Evolutionary conservation across 2,797 vertebrate genomes (phyloP).

Genomic region (Meriones psammophilus): DNA sequence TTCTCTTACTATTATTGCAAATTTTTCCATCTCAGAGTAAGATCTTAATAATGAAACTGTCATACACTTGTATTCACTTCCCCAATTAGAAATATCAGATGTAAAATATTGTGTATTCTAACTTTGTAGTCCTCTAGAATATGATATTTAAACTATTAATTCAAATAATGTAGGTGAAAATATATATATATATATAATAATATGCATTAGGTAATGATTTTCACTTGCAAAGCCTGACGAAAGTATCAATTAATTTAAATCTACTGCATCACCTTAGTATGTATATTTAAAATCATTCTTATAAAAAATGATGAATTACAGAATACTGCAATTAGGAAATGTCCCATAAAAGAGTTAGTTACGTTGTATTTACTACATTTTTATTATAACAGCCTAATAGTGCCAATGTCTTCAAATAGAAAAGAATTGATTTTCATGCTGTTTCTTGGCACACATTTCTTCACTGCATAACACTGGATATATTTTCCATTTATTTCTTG

Average conservation of each 20-base stretch:
- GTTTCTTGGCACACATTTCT: constrained; percentile 39
- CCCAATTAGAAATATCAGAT: background rate
- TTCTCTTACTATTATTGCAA: background rate
- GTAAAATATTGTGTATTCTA: constrained; percentile 24
- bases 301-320: constrained; percentile 52
- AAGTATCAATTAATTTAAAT: constrained; percentile 16
- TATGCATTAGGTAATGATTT: background rate
- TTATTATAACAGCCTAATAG: constrained; percentile 9
- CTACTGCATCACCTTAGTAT: background rate
- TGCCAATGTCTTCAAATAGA: constrained; percentile 1
- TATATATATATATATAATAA: constrained; percentile 10
- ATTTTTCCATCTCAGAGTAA: constrained; percentile 17
- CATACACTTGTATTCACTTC: constrained; percentile 26
- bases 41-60: background rate
- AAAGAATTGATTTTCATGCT: constrained; percentile 3
- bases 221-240: constrained; percentile 55
- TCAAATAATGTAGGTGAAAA: constrained; percentile 47
- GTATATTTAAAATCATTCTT: constrained; percentile 30
- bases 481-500: constrained; percentile 48
- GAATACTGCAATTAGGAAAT: background rate
- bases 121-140: constrained; percentile 2
- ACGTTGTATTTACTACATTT: background rate
- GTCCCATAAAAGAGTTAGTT: background rate
- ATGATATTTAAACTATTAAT: constrained; percentile 34
- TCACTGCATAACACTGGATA: background rate